Evolutionary conservation across 2,113 vertebrate genomes (phyloP).

Genomic region (Phocoena phocoena): DNA sequence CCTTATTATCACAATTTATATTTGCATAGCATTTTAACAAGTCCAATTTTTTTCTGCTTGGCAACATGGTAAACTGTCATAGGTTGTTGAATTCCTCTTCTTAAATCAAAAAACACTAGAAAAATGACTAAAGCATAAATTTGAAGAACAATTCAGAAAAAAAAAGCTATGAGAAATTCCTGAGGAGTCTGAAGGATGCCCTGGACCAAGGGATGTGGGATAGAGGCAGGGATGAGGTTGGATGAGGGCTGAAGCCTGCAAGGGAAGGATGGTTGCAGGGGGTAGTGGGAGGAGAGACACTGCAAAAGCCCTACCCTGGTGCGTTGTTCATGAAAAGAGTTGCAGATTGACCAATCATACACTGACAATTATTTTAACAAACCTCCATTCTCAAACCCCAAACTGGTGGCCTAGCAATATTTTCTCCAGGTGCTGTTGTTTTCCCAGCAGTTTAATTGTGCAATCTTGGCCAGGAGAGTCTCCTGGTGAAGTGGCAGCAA

Average conservation of each 20-base stretch:
- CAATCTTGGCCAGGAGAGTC: neutral
- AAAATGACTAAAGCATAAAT: neutral
- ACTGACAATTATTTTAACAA: neutral
- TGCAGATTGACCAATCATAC: neutral
- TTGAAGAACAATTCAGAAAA: neutral
- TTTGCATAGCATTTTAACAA: neutral
- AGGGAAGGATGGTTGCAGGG: neutral
- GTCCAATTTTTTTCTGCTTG: neutral
- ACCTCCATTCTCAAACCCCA: neutral
- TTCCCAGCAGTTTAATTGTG: neutral
- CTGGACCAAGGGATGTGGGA: neutral
- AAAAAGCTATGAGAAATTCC: neutral
- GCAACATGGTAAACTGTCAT: neutral
- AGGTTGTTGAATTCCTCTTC: neutral
- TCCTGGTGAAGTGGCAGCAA: neutral
- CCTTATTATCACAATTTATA: neutral
- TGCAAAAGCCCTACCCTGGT: neutral
- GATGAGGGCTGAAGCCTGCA: neutral
- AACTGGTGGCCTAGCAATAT: neutral
- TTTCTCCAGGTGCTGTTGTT: neutral
- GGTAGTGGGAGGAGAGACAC: rapidly evolving
- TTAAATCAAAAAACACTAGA: neutral
- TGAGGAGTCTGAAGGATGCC: neutral
- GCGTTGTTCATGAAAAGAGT: neutral
- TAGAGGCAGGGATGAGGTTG: neutral